Evolutionary conservation across 92 coral and sea anemone genomes (phyloP).

Genomic region (Diadumene lineata): DNA sequence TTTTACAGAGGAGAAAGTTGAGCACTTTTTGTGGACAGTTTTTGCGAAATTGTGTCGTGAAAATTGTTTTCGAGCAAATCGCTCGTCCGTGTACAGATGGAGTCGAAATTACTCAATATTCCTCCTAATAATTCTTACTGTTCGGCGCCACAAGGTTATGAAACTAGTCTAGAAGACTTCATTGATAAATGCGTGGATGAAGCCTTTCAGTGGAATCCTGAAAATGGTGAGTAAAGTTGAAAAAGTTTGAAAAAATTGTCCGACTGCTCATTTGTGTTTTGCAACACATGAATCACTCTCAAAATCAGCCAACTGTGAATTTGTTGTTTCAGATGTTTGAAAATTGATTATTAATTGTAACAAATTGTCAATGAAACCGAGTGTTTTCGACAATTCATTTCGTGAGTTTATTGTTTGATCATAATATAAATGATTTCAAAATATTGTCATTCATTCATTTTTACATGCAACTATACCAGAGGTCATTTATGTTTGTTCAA

Average conservation of each 20-base stretch:
- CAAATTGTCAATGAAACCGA: no score
- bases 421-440: no score
- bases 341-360: no score
- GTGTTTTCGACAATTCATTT: no score
- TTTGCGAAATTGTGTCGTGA: not conserved
- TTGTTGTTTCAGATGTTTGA: no score
- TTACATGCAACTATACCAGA: no score
- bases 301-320: no score
- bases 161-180: constrained; percentile 10
- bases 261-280: no score
- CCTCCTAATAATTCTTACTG: not conserved
- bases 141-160: constrained; percentile 1
- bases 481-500: no score
- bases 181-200: constrained; percentile 20
- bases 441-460: no score
- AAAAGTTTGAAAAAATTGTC: not conserved
- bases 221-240: constrained; percentile 1
- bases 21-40: not conserved
- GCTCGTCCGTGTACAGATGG: constrained; percentile 4
- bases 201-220: constrained; percentile 13
- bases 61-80: not conserved
- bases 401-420: no score
- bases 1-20: not conserved
- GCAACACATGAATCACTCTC: no score
- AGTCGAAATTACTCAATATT: constrained; percentile 11